Evolutionary conservation across 2,888 invertebrate genomes (phyloP).

Genomic region (Schizaphis graminum): DNA sequence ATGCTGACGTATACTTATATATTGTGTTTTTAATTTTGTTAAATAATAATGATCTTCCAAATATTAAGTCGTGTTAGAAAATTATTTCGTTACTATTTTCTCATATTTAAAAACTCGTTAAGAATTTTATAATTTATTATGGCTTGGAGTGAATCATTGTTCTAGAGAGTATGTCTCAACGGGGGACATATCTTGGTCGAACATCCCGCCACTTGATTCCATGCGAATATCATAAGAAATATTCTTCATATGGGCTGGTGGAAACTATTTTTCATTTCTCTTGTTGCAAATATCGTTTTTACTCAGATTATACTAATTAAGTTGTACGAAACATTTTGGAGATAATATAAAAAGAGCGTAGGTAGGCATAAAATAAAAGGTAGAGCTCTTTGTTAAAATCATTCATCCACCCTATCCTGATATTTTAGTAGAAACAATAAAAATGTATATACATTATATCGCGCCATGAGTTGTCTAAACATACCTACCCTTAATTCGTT

Average conservation of each 20-base stretch:
- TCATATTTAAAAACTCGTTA: neutral
- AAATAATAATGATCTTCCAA: neutral
- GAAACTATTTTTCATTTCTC: constrained; percentile 10
- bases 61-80: neutral
- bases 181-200: neutral
- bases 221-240: neutral
- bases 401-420: neutral
- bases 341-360: neutral
- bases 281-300: neutral
- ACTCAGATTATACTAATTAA: constrained; percentile 3
- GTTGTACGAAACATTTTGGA: neutral
- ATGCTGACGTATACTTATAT: neutral
- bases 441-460: constrained; percentile 7
- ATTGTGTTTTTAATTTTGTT: neutral
- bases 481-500: neutral
- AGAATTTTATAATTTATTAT: constrained; percentile 32
- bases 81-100: neutral
- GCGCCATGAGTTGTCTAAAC: neutral
- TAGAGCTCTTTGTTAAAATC: neutral
- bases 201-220: neutral
- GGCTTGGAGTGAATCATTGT: neutral
- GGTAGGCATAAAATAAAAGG: neutral
- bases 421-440: constrained; percentile 31
- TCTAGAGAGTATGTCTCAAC: constrained; percentile 2
- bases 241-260: neutral